phyloP scores from a whole-genome alignment of 2,888 invertebrate species.

The Diloba caeruleocephala region DNA sequence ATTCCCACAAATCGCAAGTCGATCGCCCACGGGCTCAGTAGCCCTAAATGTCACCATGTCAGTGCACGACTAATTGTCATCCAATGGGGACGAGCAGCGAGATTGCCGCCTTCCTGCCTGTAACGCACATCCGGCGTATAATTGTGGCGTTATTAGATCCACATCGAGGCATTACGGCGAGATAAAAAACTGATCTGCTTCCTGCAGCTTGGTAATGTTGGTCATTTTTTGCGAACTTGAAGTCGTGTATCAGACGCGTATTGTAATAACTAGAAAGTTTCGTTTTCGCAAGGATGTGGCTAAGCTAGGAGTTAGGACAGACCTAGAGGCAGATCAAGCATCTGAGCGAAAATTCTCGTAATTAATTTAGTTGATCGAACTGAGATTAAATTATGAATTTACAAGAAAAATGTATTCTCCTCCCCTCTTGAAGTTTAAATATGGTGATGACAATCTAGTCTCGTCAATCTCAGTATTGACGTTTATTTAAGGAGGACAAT shows the following conservation, averaged over 20 bases:
- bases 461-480: too few species aligned
- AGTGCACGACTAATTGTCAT: conserved; percentile 55
- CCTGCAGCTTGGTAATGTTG: conserved; percentile 26
- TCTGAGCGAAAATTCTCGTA: too few species aligned
- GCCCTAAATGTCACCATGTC: conserved; percentile 25
- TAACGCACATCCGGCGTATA: conserved; percentile 47
- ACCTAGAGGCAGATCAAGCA: too few species aligned
- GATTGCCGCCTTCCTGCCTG: conserved; percentile 67
- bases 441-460: too few species aligned
- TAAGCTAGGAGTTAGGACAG: too few species aligned
- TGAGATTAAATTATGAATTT: too few species aligned
- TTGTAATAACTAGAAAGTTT: conserved; percentile 30
- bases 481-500: conserved; percentile 6
- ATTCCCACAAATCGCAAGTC: conserved; percentile 6
- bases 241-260: not conserved
- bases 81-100: conserved; percentile 54
- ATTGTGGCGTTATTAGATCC: conserved; percentile 43
- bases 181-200: conserved; percentile 36
- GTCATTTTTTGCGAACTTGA: conserved; percentile 30
- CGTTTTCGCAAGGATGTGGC: too few species aligned
- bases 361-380: too few species aligned
- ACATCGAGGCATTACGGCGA: conserved; percentile 34
- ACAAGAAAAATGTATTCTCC: too few species aligned
- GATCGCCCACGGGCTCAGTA: conserved; percentile 2
- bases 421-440: too few species aligned